phyloP scores from a whole-genome alignment of 2,888 invertebrate genomes.

The Amblyjoppa fuscipennis region DNA sequence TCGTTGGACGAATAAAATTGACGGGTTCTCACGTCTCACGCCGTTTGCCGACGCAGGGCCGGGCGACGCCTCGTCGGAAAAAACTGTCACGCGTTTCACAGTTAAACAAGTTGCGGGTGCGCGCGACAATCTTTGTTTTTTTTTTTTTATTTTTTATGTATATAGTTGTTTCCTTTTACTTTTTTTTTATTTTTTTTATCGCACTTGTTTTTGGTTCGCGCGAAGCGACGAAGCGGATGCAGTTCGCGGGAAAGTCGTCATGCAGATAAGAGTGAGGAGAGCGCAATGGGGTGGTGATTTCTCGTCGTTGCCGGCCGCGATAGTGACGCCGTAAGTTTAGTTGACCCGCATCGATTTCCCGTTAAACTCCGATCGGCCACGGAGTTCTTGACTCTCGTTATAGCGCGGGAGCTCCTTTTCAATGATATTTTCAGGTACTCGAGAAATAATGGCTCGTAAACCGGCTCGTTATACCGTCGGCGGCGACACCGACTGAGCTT shows the following conservation, averaged over 20 bases:
- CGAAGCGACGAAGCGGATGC: background rate
- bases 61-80: background rate
- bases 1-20: slow-evolving; percentile 53
- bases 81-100: background rate
- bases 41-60: slow-evolving; percentile 3
- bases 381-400: slow-evolving; percentile 48
- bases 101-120: background rate
- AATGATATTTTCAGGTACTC: slow-evolving; percentile 71
- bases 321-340: slow-evolving; percentile 18
- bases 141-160: too few species aligned
- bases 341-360: slow-evolving; percentile 72
- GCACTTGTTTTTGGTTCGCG: background rate
- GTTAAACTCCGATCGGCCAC: slow-evolving; percentile 69
- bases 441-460: slow-evolving; percentile 71
- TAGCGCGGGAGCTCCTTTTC: slow-evolving; percentile 57
- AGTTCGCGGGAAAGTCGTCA: slow-evolving; percentile 7
- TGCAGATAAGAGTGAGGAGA: slow-evolving; percentile 17
- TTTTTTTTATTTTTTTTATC: background rate
- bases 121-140: background rate
- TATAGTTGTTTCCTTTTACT: too few species aligned
- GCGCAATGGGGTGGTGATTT: slow-evolving; percentile 36
- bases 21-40: slow-evolving; percentile 38
- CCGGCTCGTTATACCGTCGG: slow-evolving; percentile 66
- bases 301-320: slow-evolving; percentile 46
- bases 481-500: slow-evolving; percentile 38